These are phyloP conservation scores for Drosophila leontia DNA, from an alignment of 1,140 invertebrate genomes.

Conservation along the genomic window DNA sequence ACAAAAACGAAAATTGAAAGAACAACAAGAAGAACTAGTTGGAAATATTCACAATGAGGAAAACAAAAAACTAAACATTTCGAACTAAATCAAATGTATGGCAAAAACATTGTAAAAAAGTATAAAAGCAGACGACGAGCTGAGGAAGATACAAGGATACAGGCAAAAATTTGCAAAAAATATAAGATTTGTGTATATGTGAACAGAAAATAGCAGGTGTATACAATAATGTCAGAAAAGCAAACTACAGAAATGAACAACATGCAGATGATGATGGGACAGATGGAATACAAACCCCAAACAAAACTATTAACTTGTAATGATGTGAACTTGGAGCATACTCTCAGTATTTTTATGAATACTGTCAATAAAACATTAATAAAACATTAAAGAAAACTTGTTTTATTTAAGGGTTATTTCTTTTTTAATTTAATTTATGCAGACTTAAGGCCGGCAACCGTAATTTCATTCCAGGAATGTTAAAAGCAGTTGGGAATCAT, in stretches of 20 bases:
- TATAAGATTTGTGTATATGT: slow-evolving; percentile 75
- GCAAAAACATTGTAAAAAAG: slow-evolving; percentile 74
- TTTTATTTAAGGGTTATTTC: neutral
- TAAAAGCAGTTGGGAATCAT: no score
- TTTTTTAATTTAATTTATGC: no score
- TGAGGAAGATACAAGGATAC: slow-evolving; percentile 17
- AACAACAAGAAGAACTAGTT: slow-evolving; percentile 12
- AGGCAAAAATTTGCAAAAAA: slow-evolving; percentile 50
- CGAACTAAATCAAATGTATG: slow-evolving; percentile 38
- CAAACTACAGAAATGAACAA: slow-evolving; percentile 65
- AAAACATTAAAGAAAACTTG: slow-evolving; percentile 51
- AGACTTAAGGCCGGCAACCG: no score
- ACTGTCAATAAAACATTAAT: slow-evolving; percentile 84
- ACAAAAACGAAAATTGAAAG: slow-evolving; percentile 14
- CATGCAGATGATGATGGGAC: slow-evolving; percentile 63
- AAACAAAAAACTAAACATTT: slow-evolving; percentile 39
- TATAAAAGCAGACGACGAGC: slow-evolving; percentile 53
- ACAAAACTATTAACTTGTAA: slow-evolving; percentile 83
- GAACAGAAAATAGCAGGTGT: slow-evolving; percentile 53
- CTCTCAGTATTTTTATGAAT: slow-evolving; percentile 84
- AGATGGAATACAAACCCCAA: slow-evolving; percentile 50
- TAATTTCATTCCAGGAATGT: no score
- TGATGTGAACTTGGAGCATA: slow-evolving; percentile 84
- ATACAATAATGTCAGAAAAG: slow-evolving; percentile 67
- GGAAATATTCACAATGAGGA: slow-evolving; percentile 13